phyloP scores from a whole-genome alignment of 1,140 invertebrate genomes.

The Brachionus manjavacas region DNA sequence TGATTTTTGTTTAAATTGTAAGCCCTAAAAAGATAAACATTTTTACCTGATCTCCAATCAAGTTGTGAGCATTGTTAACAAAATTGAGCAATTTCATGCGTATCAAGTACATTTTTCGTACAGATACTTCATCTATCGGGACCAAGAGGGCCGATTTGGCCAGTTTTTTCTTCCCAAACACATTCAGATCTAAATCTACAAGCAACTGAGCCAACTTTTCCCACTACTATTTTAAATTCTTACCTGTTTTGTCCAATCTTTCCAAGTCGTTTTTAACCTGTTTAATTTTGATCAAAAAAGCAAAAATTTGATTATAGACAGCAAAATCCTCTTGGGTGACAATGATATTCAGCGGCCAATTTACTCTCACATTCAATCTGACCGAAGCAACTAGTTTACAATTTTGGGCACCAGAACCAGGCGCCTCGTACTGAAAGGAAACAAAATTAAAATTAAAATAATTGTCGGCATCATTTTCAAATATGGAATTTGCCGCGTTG shows the following conservation, averaged over 20 bases:
- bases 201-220: neutral
- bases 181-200: slow-evolving; percentile 6
- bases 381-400: neutral
- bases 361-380: neutral
- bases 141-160: neutral
- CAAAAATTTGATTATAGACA: slow-evolving; percentile 10
- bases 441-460: slow-evolving; percentile 27
- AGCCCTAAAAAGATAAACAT: neutral
- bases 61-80: slow-evolving; percentile 33
- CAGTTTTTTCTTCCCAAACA: neutral
- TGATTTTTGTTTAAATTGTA: neutral
- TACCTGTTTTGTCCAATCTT: slow-evolving; percentile 13
- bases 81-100: slow-evolving; percentile 11
- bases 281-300: neutral
- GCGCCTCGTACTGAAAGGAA: neutral
- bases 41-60: slow-evolving; percentile 29
- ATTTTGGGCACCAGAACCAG: neutral
- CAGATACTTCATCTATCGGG: neutral
- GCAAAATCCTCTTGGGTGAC: neutral
- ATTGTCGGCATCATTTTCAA: slow-evolving; percentile 21
- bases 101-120: slow-evolving; percentile 22
- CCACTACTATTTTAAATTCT: neutral
- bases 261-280: slow-evolving; percentile 37
- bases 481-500: slow-evolving; percentile 20
- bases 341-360: slow-evolving; percentile 31